Evolutionary conservation across 1,140 invertebrate species (phyloP).

Genomic region (Diabrotica virgifera): DNA sequence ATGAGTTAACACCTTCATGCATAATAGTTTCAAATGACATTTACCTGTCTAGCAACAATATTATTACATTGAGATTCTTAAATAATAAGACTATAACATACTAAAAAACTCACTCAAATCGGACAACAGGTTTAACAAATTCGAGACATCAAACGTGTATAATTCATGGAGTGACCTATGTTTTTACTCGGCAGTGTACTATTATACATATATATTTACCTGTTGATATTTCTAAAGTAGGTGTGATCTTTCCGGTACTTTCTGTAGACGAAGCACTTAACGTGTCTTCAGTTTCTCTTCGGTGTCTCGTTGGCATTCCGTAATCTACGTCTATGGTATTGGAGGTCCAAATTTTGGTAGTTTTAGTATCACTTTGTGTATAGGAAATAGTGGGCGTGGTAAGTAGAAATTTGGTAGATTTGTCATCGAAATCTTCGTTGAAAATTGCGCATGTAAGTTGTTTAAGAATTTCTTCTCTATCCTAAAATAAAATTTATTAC

Average conservation of each 20-base stretch:
- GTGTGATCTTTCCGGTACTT: conserved; percentile 23
- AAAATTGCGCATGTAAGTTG: conserved; percentile 48
- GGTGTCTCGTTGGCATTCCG: conserved; percentile 46
- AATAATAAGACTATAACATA: too few species aligned
- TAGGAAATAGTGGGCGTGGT: conserved; percentile 9
- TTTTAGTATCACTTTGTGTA: conserved; percentile 28
- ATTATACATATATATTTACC: not conserved
- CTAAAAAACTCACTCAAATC: too few species aligned
- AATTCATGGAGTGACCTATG: too few species aligned
- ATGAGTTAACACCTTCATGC: too few species aligned
- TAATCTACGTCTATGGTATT: conserved; percentile 44
- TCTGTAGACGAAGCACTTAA: conserved; percentile 33
- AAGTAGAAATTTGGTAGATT: conserved; percentile 32
- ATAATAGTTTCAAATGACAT: too few species aligned
- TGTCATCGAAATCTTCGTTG: conserved; percentile 43
- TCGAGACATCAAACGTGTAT: too few species aligned
- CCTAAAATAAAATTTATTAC: conserved; percentile 39
- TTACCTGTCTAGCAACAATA: too few species aligned
- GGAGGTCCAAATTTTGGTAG: conserved; percentile 45
- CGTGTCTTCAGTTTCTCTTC: conserved; percentile 48
- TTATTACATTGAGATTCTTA: too few species aligned
- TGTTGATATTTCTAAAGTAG: conserved; percentile 5
- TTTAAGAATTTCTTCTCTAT: conserved; percentile 50
- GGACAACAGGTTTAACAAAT: too few species aligned
- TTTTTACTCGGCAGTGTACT: too few species aligned